Conservation (phyloP, 2,888 invertebrate genomes). For the Dasypogon diadema region DNA sequence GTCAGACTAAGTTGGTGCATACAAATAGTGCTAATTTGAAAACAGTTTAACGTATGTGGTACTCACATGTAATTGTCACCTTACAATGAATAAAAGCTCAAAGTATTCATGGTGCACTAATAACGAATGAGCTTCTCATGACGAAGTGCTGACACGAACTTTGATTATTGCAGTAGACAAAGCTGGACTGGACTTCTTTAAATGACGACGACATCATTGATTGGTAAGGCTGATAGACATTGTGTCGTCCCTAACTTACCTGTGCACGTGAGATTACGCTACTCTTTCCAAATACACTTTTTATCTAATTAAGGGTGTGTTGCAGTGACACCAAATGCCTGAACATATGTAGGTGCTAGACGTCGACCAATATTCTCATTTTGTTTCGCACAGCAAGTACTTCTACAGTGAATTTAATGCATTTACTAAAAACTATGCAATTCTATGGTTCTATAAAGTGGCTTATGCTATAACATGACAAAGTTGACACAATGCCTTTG, state of each 20-base stretch:
- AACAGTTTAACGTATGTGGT: too few relatives aligned
- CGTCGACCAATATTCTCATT: not conserved
- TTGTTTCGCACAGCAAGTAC: not conserved
- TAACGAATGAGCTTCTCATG: too few relatives aligned
- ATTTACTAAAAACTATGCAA: conserved; percentile 6
- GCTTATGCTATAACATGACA: conserved; percentile 15
- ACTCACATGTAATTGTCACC: too few relatives aligned
- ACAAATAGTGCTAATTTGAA: too few relatives aligned
- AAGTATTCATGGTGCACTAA: too few relatives aligned
- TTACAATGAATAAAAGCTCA: too few relatives aligned
- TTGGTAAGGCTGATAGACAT: conserved; percentile 29
- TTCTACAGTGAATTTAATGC: not conserved
- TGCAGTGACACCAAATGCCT: conserved; percentile 21
- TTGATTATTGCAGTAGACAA: conserved; percentile 38
- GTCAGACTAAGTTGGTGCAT: too few relatives aligned
- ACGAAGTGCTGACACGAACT: conserved; percentile 31
- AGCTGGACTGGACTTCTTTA: conserved; percentile 14
- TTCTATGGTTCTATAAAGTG: not conserved
- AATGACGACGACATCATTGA: conserved; percentile 17
- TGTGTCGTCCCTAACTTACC: conserved; percentile 20
- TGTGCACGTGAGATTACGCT: not conserved
- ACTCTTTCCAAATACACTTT: conserved; percentile 5
- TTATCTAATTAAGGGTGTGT: conserved; percentile 51
- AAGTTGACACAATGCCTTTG: conserved; percentile 43
- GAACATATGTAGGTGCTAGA: not conserved